Evolutionary conservation across 2,888 invertebrate species (phyloP), one percentile per base, ranked within the genome.

Genomic region (Diplazon laetatorius): DNA sequence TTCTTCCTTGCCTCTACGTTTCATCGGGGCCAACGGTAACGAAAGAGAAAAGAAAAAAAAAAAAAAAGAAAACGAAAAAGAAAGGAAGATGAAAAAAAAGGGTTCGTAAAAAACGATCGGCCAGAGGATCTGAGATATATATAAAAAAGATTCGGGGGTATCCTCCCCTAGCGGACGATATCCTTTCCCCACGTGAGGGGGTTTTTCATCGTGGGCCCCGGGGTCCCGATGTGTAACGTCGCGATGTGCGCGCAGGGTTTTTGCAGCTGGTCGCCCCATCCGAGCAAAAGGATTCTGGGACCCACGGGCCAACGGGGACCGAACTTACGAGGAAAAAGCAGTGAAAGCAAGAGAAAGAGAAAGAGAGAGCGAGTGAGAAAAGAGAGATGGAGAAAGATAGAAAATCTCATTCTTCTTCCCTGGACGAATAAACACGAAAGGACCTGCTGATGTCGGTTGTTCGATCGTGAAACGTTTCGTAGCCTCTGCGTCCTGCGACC

Each of bases 101-200:
- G 90, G 90, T 90, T 89, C 83, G 87, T 89, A 89, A 90, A 90
- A 90, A 89, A 87, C 86, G 88, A 90, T 90, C 90, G 87, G 85
- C 86, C 86, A 87, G 87, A 87, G 88, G 88, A 87, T 88, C 66
- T 87, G 88, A 89, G 87, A 86, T 84, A 85, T 30, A 30, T 87
- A 86, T 84, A 85, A 80, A 87, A 85, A 86, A 88, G 85, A 85
- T 86, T 87, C 84, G 85, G 85, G 70, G 80, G 82, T 55, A 78
- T 76, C 78, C 68, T 76, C 80, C 83, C 82, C 79, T 76, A 30
- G 30, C 30, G 30, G 30, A 30, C 30, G 30, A 6, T 30, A 30
- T 30, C 30, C 30, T 30, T 30, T 30, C 30, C 30, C 6, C 30
- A 5, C 30, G 6, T 6, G 30, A 30, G 30, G 30, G 30, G 22